phyloP scores from a whole-genome alignment of 2,113 vertebrate species.

The Solenodon paradoxus region DNA sequence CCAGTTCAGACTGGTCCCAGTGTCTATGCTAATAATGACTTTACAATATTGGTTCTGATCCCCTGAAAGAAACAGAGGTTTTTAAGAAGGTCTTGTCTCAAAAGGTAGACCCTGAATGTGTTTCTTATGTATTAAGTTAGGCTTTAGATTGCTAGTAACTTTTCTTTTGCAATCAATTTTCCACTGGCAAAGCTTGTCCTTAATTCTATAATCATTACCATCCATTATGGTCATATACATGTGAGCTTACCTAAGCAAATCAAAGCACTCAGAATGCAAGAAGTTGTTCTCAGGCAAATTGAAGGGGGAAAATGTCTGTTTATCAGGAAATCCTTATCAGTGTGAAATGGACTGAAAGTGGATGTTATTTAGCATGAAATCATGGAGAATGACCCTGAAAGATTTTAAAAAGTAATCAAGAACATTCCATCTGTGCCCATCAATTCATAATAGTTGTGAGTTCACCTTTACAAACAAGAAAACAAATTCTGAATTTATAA shows the following conservation, averaged over 20 bases:
- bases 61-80: background rate
- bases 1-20: background rate
- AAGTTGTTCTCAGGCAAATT: conserved; percentile 42
- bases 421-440: conserved; percentile 62
- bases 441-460: conserved; percentile 55
- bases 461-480: conserved; percentile 71
- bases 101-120: background rate
- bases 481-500: conserved; percentile 75
- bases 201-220: background rate
- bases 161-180: background rate
- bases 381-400: conserved; percentile 79
- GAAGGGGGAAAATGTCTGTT: conserved; percentile 72
- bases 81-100: background rate
- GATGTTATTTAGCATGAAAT: conserved; percentile 80
- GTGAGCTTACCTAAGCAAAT: conserved; percentile 11
- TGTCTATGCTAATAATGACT: background rate
- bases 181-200: background rate
- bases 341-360: conserved; percentile 78
- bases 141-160: background rate
- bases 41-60: background rate
- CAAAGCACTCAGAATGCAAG: background rate
- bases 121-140: background rate
- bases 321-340: conserved; percentile 70
- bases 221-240: background rate
- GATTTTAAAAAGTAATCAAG: conserved; percentile 77